Conservation (phyloP, 2,888 invertebrate genomes). For the Drosophila austrosaltans region DNA sequence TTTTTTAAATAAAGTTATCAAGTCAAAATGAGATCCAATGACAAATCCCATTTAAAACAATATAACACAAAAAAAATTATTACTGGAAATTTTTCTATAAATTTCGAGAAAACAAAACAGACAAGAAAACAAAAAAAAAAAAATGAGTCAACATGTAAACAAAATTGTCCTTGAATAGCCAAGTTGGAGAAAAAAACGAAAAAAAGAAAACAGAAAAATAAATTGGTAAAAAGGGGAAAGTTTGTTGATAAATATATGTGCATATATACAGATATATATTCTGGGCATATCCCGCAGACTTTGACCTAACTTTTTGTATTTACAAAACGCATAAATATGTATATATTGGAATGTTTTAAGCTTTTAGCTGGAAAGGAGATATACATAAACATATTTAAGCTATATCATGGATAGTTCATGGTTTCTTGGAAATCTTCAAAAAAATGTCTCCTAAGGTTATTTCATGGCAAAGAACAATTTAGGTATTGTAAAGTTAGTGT, state of each 20-base stretch:
- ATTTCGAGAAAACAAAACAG: background rate
- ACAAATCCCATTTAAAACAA: slow-evolving; percentile 8
- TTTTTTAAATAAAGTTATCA: slow-evolving; percentile 41
- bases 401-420: background rate
- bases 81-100: background rate
- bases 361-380: slow-evolving; percentile 1
- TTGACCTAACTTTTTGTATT: slow-evolving; percentile 14
- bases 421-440: background rate
- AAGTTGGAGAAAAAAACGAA: background rate
- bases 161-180: slow-evolving; percentile 27
- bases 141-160: slow-evolving; percentile 34
- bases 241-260: slow-evolving; percentile 40
- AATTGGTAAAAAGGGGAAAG: slow-evolving; percentile 40
- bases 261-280: slow-evolving; percentile 13
- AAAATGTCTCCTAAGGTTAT: background rate
- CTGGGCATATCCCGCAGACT: slow-evolving; percentile 31
- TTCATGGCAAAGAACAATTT: no score
- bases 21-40: background rate
- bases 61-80: background rate
- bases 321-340: slow-evolving; percentile 1
- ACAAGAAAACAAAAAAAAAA: slow-evolving; percentile 20
- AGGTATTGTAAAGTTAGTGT: no score
- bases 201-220: slow-evolving; percentile 33
- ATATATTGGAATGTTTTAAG: background rate
- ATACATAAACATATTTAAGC: no score